Evolutionary conservation across 2,113 vertebrate species (phyloP).

Genomic region (Vulpes lagopus): DNA sequence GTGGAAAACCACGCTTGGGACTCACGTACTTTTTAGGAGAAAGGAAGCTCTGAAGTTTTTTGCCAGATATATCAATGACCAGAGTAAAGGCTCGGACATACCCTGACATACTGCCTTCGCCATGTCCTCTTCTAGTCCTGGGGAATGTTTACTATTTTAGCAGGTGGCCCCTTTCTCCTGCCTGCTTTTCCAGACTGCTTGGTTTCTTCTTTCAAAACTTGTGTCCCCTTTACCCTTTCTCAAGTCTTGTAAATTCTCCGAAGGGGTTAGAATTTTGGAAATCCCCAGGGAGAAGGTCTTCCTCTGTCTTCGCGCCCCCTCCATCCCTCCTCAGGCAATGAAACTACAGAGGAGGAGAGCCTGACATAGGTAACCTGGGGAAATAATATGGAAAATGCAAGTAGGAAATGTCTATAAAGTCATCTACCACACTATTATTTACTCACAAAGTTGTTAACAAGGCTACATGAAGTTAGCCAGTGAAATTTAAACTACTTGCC

Average conservation of each 20-base stretch:
- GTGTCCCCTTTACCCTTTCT: neutral
- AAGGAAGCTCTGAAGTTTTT: neutral
- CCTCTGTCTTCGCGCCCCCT: neutral
- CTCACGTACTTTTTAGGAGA: neutral
- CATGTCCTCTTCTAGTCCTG: neutral
- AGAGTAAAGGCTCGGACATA: neutral
- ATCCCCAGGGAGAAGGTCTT: neutral
- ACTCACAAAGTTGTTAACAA: slow-evolving; percentile 40
- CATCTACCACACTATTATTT: neutral
- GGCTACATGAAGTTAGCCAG: slow-evolving; percentile 27
- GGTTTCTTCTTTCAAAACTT: slow-evolving; percentile 37
- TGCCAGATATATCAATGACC: neutral
- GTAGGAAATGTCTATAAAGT: neutral
- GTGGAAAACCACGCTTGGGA: neutral
- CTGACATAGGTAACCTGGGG: neutral
- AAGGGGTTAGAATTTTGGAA: slow-evolving; percentile 10
- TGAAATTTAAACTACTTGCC: slow-evolving; percentile 22
- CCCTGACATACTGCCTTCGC: neutral
- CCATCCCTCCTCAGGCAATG: neutral
- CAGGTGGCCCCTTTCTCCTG: neutral
- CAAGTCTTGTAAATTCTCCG: neutral
- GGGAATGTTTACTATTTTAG: neutral
- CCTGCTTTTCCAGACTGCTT: neutral
- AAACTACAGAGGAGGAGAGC: neutral
- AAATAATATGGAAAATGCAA: slow-evolving; percentile 9